These are phyloP conservation scores for Epizoanthus scotinus DNA, from an alignment of 92 coral and sea anemone species.

Conservation along the genomic window DNA sequence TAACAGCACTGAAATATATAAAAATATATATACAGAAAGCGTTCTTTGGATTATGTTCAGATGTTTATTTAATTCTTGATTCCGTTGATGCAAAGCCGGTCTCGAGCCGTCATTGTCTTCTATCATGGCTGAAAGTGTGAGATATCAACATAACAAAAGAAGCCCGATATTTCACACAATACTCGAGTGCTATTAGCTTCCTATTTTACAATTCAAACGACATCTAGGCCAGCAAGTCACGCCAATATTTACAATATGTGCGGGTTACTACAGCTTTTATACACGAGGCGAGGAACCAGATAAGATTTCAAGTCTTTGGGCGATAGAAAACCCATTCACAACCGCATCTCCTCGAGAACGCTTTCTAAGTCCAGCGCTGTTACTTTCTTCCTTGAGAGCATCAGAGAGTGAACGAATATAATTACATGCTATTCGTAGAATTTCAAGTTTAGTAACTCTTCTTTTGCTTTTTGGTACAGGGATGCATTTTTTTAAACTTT, in stretches of 20 bases:
- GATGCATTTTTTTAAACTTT: slow-evolving; percentile 93
- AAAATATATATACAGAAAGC: background rate
- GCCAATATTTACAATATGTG: slow-evolving; percentile 12
- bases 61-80: slow-evolving; percentile 25
- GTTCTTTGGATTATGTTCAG: background rate
- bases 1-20: background rate
- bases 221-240: background rate
- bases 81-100: background rate
- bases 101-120: slow-evolving; percentile 11
- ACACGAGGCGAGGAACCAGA: slow-evolving; percentile 51
- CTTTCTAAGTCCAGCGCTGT: slow-evolving; percentile 56
- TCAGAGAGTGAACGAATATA: slow-evolving; percentile 92
- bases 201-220: slow-evolving; percentile 1
- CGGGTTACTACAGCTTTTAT: slow-evolving; percentile 1
- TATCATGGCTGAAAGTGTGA: background rate
- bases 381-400: slow-evolving; percentile 80
- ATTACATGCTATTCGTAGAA: slow-evolving; percentile 94
- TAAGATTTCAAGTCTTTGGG: slow-evolving; percentile 91
- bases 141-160: slow-evolving; percentile 35
- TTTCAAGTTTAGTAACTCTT: slow-evolving; percentile 94
- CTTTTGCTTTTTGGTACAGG: slow-evolving; percentile 96
- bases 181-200: background rate
- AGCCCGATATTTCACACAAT: background rate
- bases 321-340: slow-evolving; percentile 94
- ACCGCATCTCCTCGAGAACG: slow-evolving; percentile 65